phyloP scores from a whole-genome alignment of 2,888 invertebrate species.

The Melanchra persicariae region DNA sequence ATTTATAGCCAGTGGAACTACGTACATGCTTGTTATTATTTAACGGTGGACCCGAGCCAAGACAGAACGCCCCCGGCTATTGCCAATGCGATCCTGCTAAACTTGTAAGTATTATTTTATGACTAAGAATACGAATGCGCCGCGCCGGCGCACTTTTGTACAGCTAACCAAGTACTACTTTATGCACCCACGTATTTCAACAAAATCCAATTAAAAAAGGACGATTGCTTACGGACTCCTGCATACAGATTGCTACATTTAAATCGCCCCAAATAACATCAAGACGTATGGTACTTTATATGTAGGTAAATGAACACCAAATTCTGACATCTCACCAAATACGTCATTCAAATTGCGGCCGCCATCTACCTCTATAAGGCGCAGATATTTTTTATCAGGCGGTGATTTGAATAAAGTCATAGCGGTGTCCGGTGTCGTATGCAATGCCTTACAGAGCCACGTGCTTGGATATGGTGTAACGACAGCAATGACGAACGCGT shows the following conservation, averaged over 20 bases:
- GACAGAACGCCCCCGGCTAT: slow-evolving; percentile 83
- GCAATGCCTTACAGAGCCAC: slow-evolving; percentile 79
- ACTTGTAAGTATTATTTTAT: slow-evolving; percentile 79
- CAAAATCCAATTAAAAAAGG: slow-evolving; percentile 52
- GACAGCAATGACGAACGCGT: slow-evolving; percentile 79
- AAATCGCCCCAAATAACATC: slow-evolving; percentile 63
- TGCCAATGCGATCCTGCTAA: slow-evolving; percentile 80
- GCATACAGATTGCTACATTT: slow-evolving; percentile 51
- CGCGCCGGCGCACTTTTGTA: slow-evolving; percentile 50
- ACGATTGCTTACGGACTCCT: slow-evolving; percentile 26
- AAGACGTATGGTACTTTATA: slow-evolving; percentile 39
- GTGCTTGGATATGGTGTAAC: slow-evolving; percentile 79
- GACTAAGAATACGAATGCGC: slow-evolving; percentile 65
- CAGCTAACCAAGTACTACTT: slow-evolving; percentile 36
- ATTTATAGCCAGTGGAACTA: slow-evolving; percentile 87
- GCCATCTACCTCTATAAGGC: slow-evolving; percentile 75
- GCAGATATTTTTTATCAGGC: slow-evolving; percentile 74
- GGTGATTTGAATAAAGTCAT: slow-evolving; percentile 84
- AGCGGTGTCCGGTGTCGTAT: slow-evolving; percentile 80
- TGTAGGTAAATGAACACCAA: slow-evolving; percentile 74
- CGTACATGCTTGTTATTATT: slow-evolving; percentile 85
- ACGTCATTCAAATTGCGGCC: slow-evolving; percentile 78
- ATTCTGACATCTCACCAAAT: slow-evolving; percentile 78
- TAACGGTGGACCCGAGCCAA: slow-evolving; percentile 82
- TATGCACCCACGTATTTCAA: slow-evolving; percentile 36